Base-by-base conservation (phyloP, 2,888 invertebrate species). In the Hydraecia micacea region DNA sequence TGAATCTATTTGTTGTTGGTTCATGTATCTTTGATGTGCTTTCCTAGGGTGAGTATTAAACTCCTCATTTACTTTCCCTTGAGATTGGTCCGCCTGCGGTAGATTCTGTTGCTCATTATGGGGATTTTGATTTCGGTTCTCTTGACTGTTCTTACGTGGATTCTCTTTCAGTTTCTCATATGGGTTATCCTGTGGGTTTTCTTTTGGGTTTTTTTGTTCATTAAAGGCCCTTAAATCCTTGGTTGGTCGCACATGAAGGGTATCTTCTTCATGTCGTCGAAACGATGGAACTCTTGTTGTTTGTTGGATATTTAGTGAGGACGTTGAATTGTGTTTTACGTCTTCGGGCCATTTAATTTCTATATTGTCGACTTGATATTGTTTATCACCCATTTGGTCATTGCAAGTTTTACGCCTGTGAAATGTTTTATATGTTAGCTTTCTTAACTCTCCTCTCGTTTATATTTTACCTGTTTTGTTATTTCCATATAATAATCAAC, bases 361-460 rank as follows among this genome's bases (percentile, higher is more conserved):
- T 75, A 83, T 75, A 60, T 85, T 75, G 18, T 49, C 52, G 11
- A 83, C 70, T 77, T 77, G 49, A 65, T 80, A 83, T 63, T 25
- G 49, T 74, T 75, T 65, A n/a, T 76, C 55, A 55, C 6, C 42
- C 21, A 77, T 79, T 77, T 77, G 18, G 8, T 73, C 21, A 62
- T 85, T 87, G 39, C 86, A 87, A 8, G 25, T 58, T 18, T 69
- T 42, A 25, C 80, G 87, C n/a, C 84, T 80, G 72, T 36, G 52
- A 85, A 66, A 77, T 55, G 5, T 8, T 55, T 69, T 65, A 15
- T 32, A 46, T 36, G 32, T 78, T 28, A 78, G 21, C 0, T 32
- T 42, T 52, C n/a, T 42, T 1, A 32, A 11, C 0, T 11, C 13
- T 52, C 18, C 0, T 42, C 1, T 9, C 1, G 1, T 46, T 42